Evolutionary conservation across 2,797 vertebrate species (phyloP), one percentile per base, ranked within the genome.

Genomic region (Halcyon badia): DNA sequence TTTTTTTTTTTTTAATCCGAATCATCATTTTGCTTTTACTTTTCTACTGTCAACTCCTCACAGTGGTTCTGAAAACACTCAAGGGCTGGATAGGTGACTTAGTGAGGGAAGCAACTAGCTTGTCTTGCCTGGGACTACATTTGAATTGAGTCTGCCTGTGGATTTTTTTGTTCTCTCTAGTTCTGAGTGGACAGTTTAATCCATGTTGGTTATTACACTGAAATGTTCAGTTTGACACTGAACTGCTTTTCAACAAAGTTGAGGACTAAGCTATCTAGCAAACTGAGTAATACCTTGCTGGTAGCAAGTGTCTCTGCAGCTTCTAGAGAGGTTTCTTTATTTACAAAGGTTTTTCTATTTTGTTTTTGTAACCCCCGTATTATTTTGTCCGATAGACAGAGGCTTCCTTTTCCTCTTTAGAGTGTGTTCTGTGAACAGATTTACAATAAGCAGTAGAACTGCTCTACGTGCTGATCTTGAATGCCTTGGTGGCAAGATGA

Each of bases 11-110:
- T 97, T 95, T 86, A 98, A 96, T 94, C 95, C 25, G 1, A 98
- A 93, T 96, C 94, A 97, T 98, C 94, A 87, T 98, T 98, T 98
- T 98, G 91, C 97, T 98, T 98, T 98, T 98, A 94, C 84, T 97
- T 98, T 98, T 97, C 97, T 98, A 93, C 97, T 97, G 96, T 97
- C 97, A 97, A 87, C 95, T 97, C 96, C 97, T 98, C 97, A 97
- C 97, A 94, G 96, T 97, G 96, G 96, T 94, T 98, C 96, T 97
- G 96, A 97, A 97, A 97, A 97, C 80, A 97, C 96, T 87, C 92
- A 94, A 97, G 95, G 95, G 97, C 94, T 98, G 91, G 80, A 65
- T 97, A 98, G 96, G 89, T 97, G 97, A 90, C 93, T 87, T 97
- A 97, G 79, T 93, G 91, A 97, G 96, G 96, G 92, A 97, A 95